Evolutionary conservation across 1,140 invertebrate genomes (phyloP).

Genomic region (Laupala kohalensis): DNA sequence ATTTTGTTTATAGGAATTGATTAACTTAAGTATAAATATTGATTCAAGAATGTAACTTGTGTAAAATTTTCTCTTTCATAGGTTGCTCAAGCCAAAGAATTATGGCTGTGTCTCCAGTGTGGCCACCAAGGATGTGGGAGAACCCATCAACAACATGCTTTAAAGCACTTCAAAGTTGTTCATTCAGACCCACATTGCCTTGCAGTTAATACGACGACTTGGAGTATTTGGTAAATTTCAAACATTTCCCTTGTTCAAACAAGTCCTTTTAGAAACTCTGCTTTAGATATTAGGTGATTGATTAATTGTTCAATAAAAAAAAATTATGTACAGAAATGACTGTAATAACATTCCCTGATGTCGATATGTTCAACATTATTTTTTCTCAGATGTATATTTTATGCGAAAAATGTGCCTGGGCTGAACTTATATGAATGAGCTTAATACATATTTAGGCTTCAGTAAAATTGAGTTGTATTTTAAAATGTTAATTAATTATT

Average conservation of each 20-base stretch:
- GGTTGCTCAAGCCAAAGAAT: no score
- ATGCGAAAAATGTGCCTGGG: no score
- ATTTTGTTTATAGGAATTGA: no score
- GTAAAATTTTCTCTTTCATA: no score
- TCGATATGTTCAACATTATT: no score
- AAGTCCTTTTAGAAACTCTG: not conserved
- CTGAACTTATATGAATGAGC: no score
- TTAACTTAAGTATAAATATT: no score
- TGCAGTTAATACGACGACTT: slow-evolving; percentile 53
- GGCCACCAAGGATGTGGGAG: slow-evolving; percentile 64
- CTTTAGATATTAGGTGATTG: not conserved
- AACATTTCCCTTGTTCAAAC: slow-evolving; percentile 18
- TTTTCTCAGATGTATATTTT: no score
- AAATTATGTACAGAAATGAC: no score
- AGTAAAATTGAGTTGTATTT: not conserved
- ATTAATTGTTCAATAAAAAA: slow-evolving; percentile 3
- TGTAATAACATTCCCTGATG: no score
- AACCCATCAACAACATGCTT: slow-evolving; percentile 53
- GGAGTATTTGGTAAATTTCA: slow-evolving; percentile 66
- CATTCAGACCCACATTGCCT: slow-evolving; percentile 62
- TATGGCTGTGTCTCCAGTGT: slow-evolving; percentile 50
- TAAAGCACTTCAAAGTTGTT: slow-evolving; percentile 60
- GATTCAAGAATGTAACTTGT: no score
- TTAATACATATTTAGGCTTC: no score
- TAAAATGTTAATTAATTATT: not conserved